phyloP scores from a whole-genome alignment of 1,140 invertebrate genomes.

The Diprion similis region DNA sequence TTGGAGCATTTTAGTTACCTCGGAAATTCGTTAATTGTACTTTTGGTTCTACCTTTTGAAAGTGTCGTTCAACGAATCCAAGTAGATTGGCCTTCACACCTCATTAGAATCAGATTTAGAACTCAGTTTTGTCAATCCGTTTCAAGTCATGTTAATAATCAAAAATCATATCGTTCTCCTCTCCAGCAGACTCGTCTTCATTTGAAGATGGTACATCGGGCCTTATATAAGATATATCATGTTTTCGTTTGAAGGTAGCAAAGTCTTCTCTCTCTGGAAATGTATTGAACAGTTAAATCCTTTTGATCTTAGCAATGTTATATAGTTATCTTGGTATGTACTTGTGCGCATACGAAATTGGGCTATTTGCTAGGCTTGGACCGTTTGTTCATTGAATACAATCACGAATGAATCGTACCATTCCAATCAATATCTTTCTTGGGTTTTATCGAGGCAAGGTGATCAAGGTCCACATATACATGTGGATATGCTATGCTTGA shows the following conservation, averaged over 20 bases:
- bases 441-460: neutral
- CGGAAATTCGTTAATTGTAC: too few species aligned
- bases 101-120: too few species aligned
- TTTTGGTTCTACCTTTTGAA: too few species aligned
- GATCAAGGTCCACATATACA: neutral
- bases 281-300: neutral
- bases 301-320: neutral
- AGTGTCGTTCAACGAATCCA: too few species aligned
- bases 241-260: slow-evolving; percentile 35
- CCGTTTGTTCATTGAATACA: neutral
- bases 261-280: slow-evolving; percentile 25
- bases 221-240: slow-evolving; percentile 37
- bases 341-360: neutral
- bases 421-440: neutral
- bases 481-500: neutral
- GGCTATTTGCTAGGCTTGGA: neutral
- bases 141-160: neutral
- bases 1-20: too few species aligned
- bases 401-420: neutral
- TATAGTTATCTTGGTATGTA: slow-evolving; percentile 3
- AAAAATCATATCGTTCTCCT: slow-evolving; percentile 27
- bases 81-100: too few species aligned
- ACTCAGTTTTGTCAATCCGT: too few species aligned
- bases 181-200: slow-evolving; percentile 48
- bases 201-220: slow-evolving; percentile 40